Conservation (phyloP, 2,797 vertebrate species). For the Psittacula echo region DNA sequence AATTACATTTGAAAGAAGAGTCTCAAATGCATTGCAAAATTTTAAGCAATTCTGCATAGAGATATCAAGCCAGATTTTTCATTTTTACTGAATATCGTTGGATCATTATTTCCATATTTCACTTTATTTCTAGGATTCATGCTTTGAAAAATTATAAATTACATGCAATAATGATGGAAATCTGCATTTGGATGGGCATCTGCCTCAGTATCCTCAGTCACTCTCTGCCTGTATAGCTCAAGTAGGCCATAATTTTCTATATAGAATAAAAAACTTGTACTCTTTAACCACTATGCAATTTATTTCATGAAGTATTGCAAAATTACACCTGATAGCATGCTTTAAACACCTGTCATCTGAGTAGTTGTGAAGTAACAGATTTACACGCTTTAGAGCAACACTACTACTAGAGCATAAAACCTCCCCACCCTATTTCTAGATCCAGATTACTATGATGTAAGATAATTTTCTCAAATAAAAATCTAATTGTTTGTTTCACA, state of each 20-base stretch:
- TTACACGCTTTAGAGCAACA: background rate
- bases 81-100: background rate
- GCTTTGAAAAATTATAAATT: background rate
- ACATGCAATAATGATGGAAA: background rate
- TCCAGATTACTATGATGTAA: background rate
- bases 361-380: background rate
- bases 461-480: background rate
- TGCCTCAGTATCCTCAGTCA: background rate
- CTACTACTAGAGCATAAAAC: background rate
- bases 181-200: background rate
- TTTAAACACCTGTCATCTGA: background rate
- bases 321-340: background rate
- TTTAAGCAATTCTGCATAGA: background rate
- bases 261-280: background rate
- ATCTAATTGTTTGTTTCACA: background rate
- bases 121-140: background rate
- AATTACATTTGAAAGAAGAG: background rate
- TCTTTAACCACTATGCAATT: background rate
- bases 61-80: background rate
- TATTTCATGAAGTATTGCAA: background rate
- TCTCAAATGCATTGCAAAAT: background rate
- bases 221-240: background rate
- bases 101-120: background rate
- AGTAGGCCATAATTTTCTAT: background rate
- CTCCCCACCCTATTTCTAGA: background rate